Evolutionary conservation across 2,113 vertebrate genomes (phyloP).

Genomic region (Parus major): DNA sequence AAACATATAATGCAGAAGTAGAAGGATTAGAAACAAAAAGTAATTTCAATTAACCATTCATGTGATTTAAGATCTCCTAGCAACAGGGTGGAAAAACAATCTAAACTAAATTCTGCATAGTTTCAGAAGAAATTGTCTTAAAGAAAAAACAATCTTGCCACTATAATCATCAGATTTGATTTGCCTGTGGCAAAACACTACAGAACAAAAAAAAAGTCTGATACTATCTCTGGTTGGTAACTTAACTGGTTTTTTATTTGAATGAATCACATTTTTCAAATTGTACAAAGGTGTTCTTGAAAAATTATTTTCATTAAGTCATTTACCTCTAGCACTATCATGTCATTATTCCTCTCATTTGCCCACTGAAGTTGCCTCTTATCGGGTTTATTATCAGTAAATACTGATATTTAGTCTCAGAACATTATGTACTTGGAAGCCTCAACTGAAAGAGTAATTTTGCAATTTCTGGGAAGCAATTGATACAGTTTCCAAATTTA

Average conservation of each 20-base stretch:
- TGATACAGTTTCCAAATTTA: conserved; percentile 47
- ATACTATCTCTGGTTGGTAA: not conserved
- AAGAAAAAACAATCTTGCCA: not conserved
- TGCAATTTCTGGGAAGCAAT: conserved; percentile 27
- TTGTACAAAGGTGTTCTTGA: conserved; percentile 15
- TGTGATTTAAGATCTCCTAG: not conserved
- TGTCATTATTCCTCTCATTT: conserved; percentile 2
- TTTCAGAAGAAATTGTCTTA: not conserved
- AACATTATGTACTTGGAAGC: conserved; percentile 15
- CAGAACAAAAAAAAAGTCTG: not conserved
- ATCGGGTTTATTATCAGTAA: not conserved
- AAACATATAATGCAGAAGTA: not conserved
- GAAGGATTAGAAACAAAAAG: not conserved
- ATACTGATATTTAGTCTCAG: conserved; percentile 5
- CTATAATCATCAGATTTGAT: not conserved
- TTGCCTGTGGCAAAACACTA: not conserved
- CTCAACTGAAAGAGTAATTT: conserved; percentile 12
- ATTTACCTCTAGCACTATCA: not conserved
- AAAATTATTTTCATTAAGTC: conserved; percentile 53
- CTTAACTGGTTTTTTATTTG: conserved; percentile 24
- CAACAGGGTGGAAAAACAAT: not conserved
- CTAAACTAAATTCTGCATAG: not conserved
- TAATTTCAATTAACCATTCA: not conserved
- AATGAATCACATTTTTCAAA: conserved; percentile 22
- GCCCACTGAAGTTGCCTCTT: conserved; percentile 6